Evolutionary conservation across 1,140 invertebrate species (phyloP), one percentile per base, ranked within the genome.

Genomic region (Subanguina moxae): DNA sequence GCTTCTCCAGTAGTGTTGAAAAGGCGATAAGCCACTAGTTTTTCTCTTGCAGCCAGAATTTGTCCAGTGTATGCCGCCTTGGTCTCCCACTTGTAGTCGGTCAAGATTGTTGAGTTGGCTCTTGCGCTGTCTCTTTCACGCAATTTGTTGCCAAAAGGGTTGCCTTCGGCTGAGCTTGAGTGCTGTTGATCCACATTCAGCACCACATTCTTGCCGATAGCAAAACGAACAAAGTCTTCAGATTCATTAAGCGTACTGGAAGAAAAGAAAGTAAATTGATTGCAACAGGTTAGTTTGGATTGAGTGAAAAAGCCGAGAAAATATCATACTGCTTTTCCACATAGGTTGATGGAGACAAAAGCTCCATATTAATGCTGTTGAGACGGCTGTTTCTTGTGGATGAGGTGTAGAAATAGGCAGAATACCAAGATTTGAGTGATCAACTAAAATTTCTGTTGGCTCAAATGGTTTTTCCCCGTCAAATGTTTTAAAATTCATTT

Each of bases 1-100:
- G 72, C 72, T 46, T 73, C 73, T 11, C 72, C 72, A n/a, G 70
- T 75, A 21, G 23, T 62, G 23, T 76, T 76, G 45, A 76, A 73
- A 15, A 73, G 48, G 43, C 74, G 72, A 46, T 73, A 73, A 21
- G 72, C 72, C n/a, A 73, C 23, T 23, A 73, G 42, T 59, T 71
- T 68, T 23, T 46, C 57, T 17, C 74, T 42, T 27, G 61, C 70
- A 23, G 63, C 66, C 42, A 73, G 56, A 68, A 75, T 76, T n/a
- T 63, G 56, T 19, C 72, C 72, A n/a, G 75, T 45, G 38, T 73
- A 73, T 23, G n/a, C 43, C 23, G 64, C 67, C 69, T 73, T 74
- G 19, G 23, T 25, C 30, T 73, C 72, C 71, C 72, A 68, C 64
- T 73, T 73, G 73, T 76, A 73, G 13, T 73, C 72, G 7, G 58